A percentile compares a stretch with the other conserved stretches of the same genome.
These are phyloP conservation scores for Willisornis vidua DNA, from an alignment of 2,113 vertebrate genomes.

Conservation along the genomic window DNA sequence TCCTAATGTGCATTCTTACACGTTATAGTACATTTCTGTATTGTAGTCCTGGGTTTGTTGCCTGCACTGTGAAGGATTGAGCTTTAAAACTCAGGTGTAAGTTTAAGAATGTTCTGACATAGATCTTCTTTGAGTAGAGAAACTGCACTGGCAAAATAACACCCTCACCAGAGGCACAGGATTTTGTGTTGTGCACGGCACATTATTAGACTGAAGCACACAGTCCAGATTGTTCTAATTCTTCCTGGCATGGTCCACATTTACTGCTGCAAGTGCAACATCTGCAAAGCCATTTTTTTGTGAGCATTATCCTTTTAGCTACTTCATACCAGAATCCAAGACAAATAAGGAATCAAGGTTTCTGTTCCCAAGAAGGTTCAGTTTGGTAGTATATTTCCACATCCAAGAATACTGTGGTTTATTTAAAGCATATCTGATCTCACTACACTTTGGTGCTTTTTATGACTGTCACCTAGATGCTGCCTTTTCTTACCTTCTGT, in stretches of 20 bases:
- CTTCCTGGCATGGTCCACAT: background rate
- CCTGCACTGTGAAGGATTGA: background rate
- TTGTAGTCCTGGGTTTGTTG: background rate
- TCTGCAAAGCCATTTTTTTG: conserved; percentile 27
- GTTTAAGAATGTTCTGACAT: background rate
- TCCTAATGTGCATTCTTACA: background rate
- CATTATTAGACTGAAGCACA: background rate
- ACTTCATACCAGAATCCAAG: background rate
- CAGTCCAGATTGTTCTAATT: conserved; percentile 34
- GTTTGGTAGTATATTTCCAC: background rate
- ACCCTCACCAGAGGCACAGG: background rate
- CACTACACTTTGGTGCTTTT: conserved; percentile 11
- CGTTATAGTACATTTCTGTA: background rate
- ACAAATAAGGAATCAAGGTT: background rate
- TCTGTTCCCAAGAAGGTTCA: background rate
- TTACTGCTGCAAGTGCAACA: conserved; percentile 20
- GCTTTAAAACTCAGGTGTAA: background rate
- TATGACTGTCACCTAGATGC: background rate
- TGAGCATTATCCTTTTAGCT: conserved; percentile 2
- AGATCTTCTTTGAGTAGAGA: background rate
- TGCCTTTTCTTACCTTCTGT: background rate
- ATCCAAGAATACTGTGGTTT: background rate
- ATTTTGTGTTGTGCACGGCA: background rate
- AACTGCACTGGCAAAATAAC: background rate
- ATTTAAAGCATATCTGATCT: background rate